Percentiles rank a stretch among this genome's conserved stretches.
Conservation (phyloP, 2,888 invertebrate species). For the Magallana nippona region DNA sequence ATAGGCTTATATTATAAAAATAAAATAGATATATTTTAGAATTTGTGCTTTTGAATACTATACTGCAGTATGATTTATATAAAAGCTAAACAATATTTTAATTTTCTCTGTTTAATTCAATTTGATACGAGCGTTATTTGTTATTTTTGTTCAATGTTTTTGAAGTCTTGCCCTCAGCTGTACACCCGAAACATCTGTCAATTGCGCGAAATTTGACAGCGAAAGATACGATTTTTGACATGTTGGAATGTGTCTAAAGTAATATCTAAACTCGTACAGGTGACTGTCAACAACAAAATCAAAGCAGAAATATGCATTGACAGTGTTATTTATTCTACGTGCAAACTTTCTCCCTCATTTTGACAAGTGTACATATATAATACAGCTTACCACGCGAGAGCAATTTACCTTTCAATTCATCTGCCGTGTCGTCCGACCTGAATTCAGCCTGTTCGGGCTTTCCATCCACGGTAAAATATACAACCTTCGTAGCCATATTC, state of each 20-base stretch:
- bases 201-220: neutral
- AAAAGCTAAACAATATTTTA: too few relatives aligned
- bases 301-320: neutral
- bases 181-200: neutral
- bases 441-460: constrained; percentile 77
- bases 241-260: too few relatives aligned
- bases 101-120: too few relatives aligned
- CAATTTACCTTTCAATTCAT: constrained; percentile 75
- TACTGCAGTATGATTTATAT: too few relatives aligned
- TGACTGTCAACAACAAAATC: neutral
- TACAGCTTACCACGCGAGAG: neutral
- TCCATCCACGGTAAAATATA: constrained; percentile 76
- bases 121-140: too few relatives aligned
- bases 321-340: neutral
- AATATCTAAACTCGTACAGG: neutral
- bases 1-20: too few relatives aligned
- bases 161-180: neutral
- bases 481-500: constrained; percentile 75
- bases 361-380: neutral
- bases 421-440: constrained; percentile 71
- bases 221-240: too few relatives aligned
- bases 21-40: too few relatives aligned
- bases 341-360: neutral
- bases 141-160: too few relatives aligned
- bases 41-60: too few relatives aligned